Percentiles rank a stretch among this genome's conserved stretches.
Evolutionary conservation across 2,888 invertebrate species (phyloP).

Genomic region (Hedya salicella): DNA sequence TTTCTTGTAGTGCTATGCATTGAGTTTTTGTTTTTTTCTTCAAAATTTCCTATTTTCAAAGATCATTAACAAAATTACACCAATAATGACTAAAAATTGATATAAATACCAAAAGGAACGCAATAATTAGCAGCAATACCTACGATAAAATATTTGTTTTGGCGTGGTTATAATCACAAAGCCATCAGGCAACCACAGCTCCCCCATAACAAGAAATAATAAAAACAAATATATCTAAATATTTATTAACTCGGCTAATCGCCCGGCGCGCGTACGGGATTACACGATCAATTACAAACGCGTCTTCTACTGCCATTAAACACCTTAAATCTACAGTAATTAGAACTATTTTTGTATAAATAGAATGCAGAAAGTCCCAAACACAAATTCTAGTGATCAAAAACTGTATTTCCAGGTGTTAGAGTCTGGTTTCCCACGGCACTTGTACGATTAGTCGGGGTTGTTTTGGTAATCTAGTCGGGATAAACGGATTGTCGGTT

Average conservation of each 20-base stretch:
- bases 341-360: not conserved
- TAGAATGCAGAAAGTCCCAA: not conserved
- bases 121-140: not conserved
- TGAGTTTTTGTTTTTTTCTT: too few species aligned
- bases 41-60: too few species aligned
- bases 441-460: not conserved
- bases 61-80: too few species aligned
- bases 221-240: conserved; percentile 37
- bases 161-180: conserved; percentile 5
- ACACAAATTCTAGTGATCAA: not conserved
- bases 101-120: too few species aligned
- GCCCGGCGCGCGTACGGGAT: conserved; percentile 15
- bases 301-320: not conserved
- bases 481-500: conserved; percentile 27
- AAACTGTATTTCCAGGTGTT: not conserved
- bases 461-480: conserved; percentile 24
- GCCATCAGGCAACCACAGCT: conserved; percentile 6
- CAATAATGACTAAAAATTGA: too few species aligned
- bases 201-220: conserved; percentile 9
- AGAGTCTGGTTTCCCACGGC: not conserved
- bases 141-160: conserved; percentile 9
- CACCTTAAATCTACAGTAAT: not conserved
- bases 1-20: too few species aligned
- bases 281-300: conserved; percentile 20
- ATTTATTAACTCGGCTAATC: conserved; percentile 38